Percentiles rank a stretch among this genome's conserved stretches.
Evolutionary conservation across 2,888 invertebrate species (phyloP).

Genomic region (Drosophila anceps): DNA sequence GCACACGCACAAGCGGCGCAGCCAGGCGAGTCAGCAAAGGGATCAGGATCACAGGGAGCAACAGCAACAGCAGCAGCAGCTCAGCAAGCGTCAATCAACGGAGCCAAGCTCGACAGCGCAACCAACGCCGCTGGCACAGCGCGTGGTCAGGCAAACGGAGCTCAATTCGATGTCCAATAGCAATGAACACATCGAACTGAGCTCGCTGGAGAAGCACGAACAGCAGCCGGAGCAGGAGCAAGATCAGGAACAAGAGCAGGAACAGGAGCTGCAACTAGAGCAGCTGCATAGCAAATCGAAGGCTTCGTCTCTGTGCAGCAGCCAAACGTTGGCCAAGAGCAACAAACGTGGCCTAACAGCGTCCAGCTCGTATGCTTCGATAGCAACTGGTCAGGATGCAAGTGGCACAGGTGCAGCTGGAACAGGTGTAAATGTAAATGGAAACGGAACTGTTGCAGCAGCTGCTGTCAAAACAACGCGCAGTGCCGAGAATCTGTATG

Average conservation of each 20-base stretch:
- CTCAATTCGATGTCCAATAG: constrained; percentile 47
- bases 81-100: constrained; percentile 29
- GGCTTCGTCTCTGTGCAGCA: constrained; percentile 78
- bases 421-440: neutral
- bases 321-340: constrained; percentile 79
- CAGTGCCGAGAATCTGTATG: constrained; percentile 10
- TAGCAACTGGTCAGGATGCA: constrained; percentile 34
- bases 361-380: constrained; percentile 76
- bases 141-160: constrained; percentile 23
- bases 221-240: constrained; percentile 30
- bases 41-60: constrained; percentile 36
- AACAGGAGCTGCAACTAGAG: constrained; percentile 40
- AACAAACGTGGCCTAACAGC: constrained; percentile 76
- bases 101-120: constrained; percentile 15
- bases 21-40: constrained; percentile 18
- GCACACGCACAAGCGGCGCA: constrained; percentile 28
- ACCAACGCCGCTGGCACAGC: constrained; percentile 18
- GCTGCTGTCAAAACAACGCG: constrained; percentile 1
- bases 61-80: constrained; percentile 35
- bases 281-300: constrained; percentile 78
- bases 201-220: constrained; percentile 72
- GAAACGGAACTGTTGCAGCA: constrained; percentile 5
- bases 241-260: constrained; percentile 33
- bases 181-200: constrained; percentile 81
- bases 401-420: constrained; percentile 3